Evolutionary conservation across 2,797 vertebrate species (phyloP), one percentile per base, ranked within the genome.

Genomic region (Chaetophractus vellerosus): DNA sequence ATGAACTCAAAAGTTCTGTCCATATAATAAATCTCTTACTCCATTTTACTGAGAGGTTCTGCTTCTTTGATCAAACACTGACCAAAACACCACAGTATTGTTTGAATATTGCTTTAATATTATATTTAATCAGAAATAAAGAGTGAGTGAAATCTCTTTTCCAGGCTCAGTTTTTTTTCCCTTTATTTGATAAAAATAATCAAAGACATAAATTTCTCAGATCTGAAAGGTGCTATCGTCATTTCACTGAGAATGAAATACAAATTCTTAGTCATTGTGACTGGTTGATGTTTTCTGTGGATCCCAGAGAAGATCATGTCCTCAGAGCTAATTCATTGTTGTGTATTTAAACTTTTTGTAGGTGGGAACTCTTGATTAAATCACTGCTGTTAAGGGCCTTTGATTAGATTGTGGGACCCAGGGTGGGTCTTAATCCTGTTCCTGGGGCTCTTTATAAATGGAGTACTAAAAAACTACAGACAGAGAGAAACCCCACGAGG

Each of bases 51-150:
- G n/a, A 52, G n/a, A 55, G 3, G 19, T 52, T 81, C 71, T 41
- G 63, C 57, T 38, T 55, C 12, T 95, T n/a, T 63, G 36, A 69
- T 36, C 50, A 91, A 93, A 95, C 4, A 11, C 16, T n/a, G 59
- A 86, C 9, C 86, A 23, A 15, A 21, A 68, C 0, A 81, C 18
- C 33, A 28, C 2, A 75, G 28, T 38, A 63, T 14, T 86, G 7
- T 75, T 24, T 36, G 9, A 83, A 52, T 21, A 48, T 16, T 75
- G 3, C 84, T 93, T 71, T 10, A 1, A 74, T 1, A 1, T 64
- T 71, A 38, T 69, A 74, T 23, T 94, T 89, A 55, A 38, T 63
- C 88, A 92, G 23, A 85, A 92, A 78, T 16, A 8, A 91, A 45
- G 15, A 0, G 10, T n/a, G 59, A 23, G 28, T 81, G 18, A 86